phyloP scores from a whole-genome alignment of 2,113 vertebrate genomes.

The Solea senegalensis region DNA sequence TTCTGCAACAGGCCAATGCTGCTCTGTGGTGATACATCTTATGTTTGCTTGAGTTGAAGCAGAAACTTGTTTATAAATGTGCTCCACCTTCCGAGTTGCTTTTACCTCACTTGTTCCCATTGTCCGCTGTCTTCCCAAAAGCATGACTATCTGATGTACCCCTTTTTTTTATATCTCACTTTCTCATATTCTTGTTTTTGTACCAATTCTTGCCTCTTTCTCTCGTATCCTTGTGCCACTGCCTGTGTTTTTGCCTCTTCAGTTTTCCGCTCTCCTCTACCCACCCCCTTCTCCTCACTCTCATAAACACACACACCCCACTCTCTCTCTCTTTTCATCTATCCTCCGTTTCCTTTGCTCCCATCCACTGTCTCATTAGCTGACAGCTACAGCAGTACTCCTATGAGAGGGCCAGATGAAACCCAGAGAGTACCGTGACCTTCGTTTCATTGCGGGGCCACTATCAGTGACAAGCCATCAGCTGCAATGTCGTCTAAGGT shows the following conservation, averaged over 20 bases:
- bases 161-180: constrained; percentile 12
- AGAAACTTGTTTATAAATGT: constrained; percentile 40
- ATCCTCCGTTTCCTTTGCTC: neutral
- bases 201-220: neutral
- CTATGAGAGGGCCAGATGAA: constrained; percentile 75
- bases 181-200: neutral
- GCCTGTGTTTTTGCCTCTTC: constrained; percentile 12
- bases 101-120: neutral
- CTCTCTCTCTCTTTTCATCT: constrained; percentile 9
- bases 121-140: constrained; percentile 27
- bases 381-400: constrained; percentile 69
- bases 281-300: neutral
- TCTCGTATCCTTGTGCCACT: constrained; percentile 11
- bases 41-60: constrained; percentile 21
- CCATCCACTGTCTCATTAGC: constrained; percentile 72
- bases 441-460: constrained; percentile 65
- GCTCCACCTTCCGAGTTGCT: constrained; percentile 2
- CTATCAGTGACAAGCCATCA: constrained; percentile 81
- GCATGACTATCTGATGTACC: constrained; percentile 11
- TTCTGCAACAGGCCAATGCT: constrained; percentile 29
- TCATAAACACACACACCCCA: constrained; percentile 49
- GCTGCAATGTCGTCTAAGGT: constrained; percentile 52
- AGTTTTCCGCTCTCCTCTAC: neutral
- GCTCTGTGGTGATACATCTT: constrained; percentile 19
- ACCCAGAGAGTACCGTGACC: constrained; percentile 73